These are phyloP conservation scores for Podarcis cretensis DNA, from an alignment of 2,113 vertebrate genomes.

Conservation along the genomic window DNA sequence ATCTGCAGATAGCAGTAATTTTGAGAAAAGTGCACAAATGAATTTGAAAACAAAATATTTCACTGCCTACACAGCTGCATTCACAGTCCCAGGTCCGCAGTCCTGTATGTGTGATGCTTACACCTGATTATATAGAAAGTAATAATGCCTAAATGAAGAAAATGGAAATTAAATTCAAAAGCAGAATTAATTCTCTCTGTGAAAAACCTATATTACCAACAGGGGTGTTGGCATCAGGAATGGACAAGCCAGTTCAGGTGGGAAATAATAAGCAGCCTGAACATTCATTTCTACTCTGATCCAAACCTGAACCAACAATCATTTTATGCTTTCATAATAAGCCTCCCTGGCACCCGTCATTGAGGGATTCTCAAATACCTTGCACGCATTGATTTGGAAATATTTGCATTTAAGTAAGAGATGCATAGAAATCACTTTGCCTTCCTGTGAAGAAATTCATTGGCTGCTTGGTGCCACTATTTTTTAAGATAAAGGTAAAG, in stretches of 20 bases:
- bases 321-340: slow-evolving; percentile 20
- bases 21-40: slow-evolving; percentile 75
- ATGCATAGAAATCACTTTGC: neutral
- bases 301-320: slow-evolving; percentile 38
- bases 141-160: slow-evolving; percentile 71
- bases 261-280: slow-evolving; percentile 43
- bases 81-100: slow-evolving; percentile 63
- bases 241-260: slow-evolving; percentile 53
- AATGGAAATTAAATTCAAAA: slow-evolving; percentile 68
- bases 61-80: slow-evolving; percentile 70
- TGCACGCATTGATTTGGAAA: neutral
- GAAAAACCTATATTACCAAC: slow-evolving; percentile 56
- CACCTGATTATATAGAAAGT: slow-evolving; percentile 57
- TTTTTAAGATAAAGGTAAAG: neutral
- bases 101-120: slow-evolving; percentile 64
- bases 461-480: neutral
- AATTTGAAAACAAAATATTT: slow-evolving; percentile 77
- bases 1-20: slow-evolving; percentile 76
- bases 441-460: neutral
- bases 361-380: slow-evolving; percentile 19
- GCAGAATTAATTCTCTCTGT: slow-evolving; percentile 61
- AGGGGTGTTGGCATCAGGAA: slow-evolving; percentile 59
- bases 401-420: neutral
- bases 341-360: slow-evolving; percentile 2
- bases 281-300: slow-evolving; percentile 40